These are phyloP conservation scores for Busseola fusca DNA, from an alignment of 2,888 invertebrate genomes.

Conservation along the genomic window DNA sequence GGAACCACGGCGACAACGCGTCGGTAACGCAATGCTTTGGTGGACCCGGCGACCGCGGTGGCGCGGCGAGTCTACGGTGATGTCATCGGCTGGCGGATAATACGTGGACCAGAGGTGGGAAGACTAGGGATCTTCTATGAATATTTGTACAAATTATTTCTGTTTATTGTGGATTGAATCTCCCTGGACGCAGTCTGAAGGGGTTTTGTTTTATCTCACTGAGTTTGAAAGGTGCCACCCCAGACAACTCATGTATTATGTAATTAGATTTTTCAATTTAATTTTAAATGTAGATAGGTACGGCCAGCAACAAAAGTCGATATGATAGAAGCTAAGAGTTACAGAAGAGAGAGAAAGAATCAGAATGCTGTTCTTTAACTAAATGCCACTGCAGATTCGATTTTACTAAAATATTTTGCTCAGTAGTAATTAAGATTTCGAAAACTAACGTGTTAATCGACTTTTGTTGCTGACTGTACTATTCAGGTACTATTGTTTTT, in stretches of 20 bases:
- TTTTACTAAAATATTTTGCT: no score
- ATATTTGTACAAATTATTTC: background rate
- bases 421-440: no score
- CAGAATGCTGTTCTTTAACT: no score
- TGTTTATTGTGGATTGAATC: background rate
- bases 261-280: background rate
- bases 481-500: no score
- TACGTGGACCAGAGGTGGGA: conserved; percentile 72
- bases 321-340: no score
- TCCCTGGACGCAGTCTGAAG: background rate
- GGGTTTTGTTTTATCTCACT: no score
- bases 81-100: conserved; percentile 76
- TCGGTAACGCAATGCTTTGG: conserved; percentile 30
- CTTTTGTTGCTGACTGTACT: no score
- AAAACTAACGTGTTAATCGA: no score
- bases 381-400: no score
- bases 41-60: conserved; percentile 1
- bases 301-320: no score
- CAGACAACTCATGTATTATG: background rate
- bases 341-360: no score
- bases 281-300: no score
- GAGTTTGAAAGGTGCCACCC: background rate
- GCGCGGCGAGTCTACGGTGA: conserved; percentile 70
- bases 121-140: background rate
- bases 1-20: background rate